These are phyloP conservation scores for Liparis tanakae DNA, from an alignment of 2,797 vertebrate species.

Conservation along the genomic window DNA sequence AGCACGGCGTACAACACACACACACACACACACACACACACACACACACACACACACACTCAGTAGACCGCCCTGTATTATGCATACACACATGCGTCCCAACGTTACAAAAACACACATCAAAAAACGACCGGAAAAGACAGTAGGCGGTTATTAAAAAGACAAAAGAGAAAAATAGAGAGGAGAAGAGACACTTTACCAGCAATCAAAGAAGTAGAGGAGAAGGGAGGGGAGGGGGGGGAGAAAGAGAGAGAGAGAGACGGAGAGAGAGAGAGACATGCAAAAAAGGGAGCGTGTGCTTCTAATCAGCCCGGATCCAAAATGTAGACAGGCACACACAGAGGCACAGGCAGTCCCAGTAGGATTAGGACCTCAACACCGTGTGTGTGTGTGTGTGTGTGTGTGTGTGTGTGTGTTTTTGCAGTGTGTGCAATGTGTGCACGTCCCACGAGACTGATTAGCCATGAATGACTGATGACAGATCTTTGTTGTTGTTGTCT, in stretches of 20 bases:
- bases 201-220: slow-evolving; percentile 59
- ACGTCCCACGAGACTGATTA: slow-evolving; percentile 87
- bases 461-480: slow-evolving; percentile 86
- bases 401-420: slow-evolving; percentile 35
- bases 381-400: slow-evolving; percentile 36
- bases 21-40: slow-evolving; percentile 5
- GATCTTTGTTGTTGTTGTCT: slow-evolving; percentile 82
- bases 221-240: slow-evolving; percentile 28
- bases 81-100: slow-evolving; percentile 62
- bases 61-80: slow-evolving; percentile 53
- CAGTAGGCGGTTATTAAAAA: slow-evolving; percentile 76
- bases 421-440: slow-evolving; percentile 40
- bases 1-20: slow-evolving; percentile 21
- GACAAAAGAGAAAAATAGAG: slow-evolving; percentile 68
- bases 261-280: slow-evolving; percentile 25
- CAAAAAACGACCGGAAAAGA: slow-evolving; percentile 73
- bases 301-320: slow-evolving; percentile 83
- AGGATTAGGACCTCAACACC: slow-evolving; percentile 79
- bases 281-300: slow-evolving; percentile 68
- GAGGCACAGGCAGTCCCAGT: slow-evolving; percentile 78
- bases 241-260: slow-evolving; percentile 42
- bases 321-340: slow-evolving; percentile 79
- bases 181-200: slow-evolving; percentile 60
- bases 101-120: slow-evolving; percentile 77
- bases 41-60: slow-evolving; percentile 25